Evolutionary conservation across 2,888 invertebrate species (phyloP).

Genomic region (Acanthosepion lycidas): DNA sequence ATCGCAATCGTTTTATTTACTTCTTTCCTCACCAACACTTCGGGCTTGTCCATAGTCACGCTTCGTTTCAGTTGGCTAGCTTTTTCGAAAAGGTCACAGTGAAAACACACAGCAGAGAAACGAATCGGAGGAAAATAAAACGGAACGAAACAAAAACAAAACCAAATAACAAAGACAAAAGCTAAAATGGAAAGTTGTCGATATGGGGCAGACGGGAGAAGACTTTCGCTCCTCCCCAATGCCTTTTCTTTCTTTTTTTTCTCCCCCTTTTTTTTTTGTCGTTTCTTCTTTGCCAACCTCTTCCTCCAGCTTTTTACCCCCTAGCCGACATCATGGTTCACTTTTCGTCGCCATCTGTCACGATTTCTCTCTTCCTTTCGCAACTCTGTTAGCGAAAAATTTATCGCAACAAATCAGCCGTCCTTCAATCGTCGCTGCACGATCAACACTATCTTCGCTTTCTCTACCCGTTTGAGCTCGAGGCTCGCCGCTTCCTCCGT

Average conservation of each 20-base stretch:
- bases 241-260: not conserved
- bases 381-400: not conserved
- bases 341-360: not conserved
- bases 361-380: not conserved
- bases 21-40: not conserved
- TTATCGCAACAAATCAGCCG: not conserved
- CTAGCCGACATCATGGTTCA: not conserved
- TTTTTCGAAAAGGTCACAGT: not conserved
- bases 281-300: not conserved
- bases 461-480: not conserved
- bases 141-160: not conserved
- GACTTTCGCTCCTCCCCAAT: too few relatives aligned
- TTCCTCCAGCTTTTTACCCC: not conserved
- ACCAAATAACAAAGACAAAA: slow-evolving; percentile 2
- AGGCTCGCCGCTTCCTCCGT: not conserved
- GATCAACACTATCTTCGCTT: not conserved
- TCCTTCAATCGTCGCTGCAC: not conserved
- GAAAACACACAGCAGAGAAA: slow-evolving; percentile 2
- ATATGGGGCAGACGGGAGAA: not conserved
- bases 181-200: not conserved
- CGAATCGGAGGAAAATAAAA: not conserved
- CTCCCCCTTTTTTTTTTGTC: not conserved
- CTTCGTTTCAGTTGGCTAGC: not conserved
- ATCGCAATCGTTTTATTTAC: not conserved
- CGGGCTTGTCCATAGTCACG: not conserved